Percentiles rank a stretch among this genome's conserved stretches.
phyloP scores from a whole-genome alignment of 2,797 vertebrate genomes.

The Aldrovandia affinis region DNA sequence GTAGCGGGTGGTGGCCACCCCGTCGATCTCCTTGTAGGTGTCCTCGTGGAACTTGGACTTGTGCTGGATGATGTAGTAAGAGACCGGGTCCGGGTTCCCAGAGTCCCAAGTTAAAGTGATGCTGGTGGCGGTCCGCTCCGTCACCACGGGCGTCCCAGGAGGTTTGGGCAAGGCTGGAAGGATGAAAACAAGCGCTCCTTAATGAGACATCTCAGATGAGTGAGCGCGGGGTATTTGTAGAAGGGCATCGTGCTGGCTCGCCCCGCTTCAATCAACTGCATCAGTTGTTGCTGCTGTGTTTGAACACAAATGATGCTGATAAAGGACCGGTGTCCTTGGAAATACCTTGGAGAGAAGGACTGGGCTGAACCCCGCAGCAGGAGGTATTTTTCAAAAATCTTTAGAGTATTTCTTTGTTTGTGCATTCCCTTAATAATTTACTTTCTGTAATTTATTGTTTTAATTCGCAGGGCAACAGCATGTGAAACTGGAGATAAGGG shows the following conservation, averaged over 20 bases:
- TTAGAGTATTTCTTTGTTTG: constrained; percentile 56
- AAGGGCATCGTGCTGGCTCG: constrained; percentile 43
- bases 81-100: constrained; percentile 95
- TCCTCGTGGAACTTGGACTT: constrained; percentile 93
- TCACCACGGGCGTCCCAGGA: constrained; percentile 90
- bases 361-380: constrained; percentile 52
- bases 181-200: background rate
- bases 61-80: constrained; percentile 98
- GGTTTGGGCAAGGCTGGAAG: constrained; percentile 90
- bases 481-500: constrained; percentile 57
- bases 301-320: constrained; percentile 42
- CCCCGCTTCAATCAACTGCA: constrained; percentile 38
- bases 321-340: constrained; percentile 40
- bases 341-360: constrained; percentile 35
- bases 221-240: constrained; percentile 4
- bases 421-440: constrained; percentile 71
- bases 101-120: constrained; percentile 98
- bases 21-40: constrained; percentile 95
- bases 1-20: constrained; percentile 95
- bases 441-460: constrained; percentile 74
- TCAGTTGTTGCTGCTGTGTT: constrained; percentile 28
- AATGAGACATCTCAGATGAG: background rate
- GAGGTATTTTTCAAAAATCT: constrained; percentile 29
- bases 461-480: constrained; percentile 63
- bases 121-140: constrained; percentile 96